These are phyloP conservation scores for Halictus ligatus DNA, from an alignment of 2,888 invertebrate genomes.

Conservation along the genomic window DNA sequence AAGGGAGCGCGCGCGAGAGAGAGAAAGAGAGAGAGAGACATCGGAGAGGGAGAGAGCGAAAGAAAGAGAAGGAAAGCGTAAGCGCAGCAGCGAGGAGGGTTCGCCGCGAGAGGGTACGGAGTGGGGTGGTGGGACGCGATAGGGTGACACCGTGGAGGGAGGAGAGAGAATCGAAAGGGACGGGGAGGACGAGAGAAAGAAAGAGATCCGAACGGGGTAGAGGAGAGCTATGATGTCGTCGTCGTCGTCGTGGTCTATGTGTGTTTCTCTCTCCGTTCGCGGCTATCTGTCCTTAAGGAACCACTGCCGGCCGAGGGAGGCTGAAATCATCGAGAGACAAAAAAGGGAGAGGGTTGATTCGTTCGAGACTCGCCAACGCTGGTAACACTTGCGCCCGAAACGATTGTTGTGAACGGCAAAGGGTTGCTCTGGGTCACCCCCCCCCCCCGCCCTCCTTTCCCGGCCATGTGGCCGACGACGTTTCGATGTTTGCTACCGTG, in stretches of 20 bases:
- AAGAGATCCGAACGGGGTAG: slow-evolving; percentile 23
- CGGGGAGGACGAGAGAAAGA: slow-evolving; percentile 55
- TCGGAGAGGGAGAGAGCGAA: slow-evolving; percentile 39
- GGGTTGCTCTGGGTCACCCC: slow-evolving; percentile 65
- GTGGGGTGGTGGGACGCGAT: slow-evolving; percentile 57
- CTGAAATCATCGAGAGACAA: slow-evolving; percentile 6
- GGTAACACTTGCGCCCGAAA: slow-evolving; percentile 27
- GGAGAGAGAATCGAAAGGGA: slow-evolving; percentile 60
- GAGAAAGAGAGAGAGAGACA: not conserved
- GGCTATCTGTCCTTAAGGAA: slow-evolving; percentile 40
- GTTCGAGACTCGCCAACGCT: slow-evolving; percentile 42
- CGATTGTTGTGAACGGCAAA: slow-evolving; percentile 67
- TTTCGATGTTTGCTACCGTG: slow-evolving; percentile 19
- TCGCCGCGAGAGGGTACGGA: slow-evolving; percentile 51
- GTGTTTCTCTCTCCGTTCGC: slow-evolving; percentile 31
- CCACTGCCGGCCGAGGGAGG: slow-evolving; percentile 31
- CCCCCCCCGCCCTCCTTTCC: slow-evolving; percentile 47
- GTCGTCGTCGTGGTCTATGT: not conserved
- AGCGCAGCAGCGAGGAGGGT: slow-evolving; percentile 58
- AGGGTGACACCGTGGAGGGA: slow-evolving; percentile 45
- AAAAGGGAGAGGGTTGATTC: slow-evolving; percentile 37
- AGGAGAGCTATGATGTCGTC: slow-evolving; percentile 2
- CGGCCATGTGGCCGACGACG: slow-evolving; percentile 25
- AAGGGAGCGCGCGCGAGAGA: slow-evolving; percentile 50
- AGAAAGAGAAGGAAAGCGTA: slow-evolving; percentile 39